These are phyloP conservation scores for Drosophila equinoxialis DNA, from an alignment of 1,140 invertebrate genomes.

Conservation along the genomic window DNA sequence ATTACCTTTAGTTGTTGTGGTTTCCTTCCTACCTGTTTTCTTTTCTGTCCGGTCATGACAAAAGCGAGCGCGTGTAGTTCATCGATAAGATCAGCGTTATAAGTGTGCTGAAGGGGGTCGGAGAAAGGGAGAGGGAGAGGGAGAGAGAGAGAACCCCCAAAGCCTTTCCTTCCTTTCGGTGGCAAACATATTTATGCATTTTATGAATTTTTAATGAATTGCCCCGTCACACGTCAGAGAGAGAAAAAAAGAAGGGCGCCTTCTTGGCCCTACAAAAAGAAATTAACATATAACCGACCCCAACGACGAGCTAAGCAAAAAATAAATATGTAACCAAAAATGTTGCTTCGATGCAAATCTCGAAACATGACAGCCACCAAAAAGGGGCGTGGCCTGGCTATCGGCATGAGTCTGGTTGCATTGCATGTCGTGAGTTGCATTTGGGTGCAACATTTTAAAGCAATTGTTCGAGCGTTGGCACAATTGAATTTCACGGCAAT, in stretches of 20 bases:
- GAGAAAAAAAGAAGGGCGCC: conserved; percentile 17
- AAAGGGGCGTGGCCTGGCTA: conserved; percentile 41
- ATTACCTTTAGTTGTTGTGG: neutral
- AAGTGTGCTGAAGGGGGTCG: conserved; percentile 19
- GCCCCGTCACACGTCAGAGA: conserved; percentile 73
- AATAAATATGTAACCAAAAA: neutral
- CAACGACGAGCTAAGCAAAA: conserved; percentile 15
- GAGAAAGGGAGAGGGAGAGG: neutral
- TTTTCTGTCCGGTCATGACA: conserved; percentile 6
- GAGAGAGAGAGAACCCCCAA: neutral
- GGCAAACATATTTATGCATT: conserved; percentile 76
- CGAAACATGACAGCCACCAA: conserved; percentile 40
- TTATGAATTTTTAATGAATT: conserved; percentile 83
- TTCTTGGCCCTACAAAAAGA: conserved; percentile 25
- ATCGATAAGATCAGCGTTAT: conserved; percentile 71
- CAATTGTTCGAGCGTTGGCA: conserved; percentile 32
- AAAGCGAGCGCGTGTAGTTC: conserved; percentile 64
- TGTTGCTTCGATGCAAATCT: conserved; percentile 45
- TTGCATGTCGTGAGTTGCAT: conserved; percentile 17
- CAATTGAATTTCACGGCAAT: conserved; percentile 80
- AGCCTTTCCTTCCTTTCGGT: conserved; percentile 5
- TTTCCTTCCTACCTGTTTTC: conserved; percentile 3
- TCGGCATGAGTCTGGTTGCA: neutral
- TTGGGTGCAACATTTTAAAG: conserved; percentile 21
- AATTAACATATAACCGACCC: conserved; percentile 59